Base-by-base conservation (phyloP, 2,888 invertebrate genomes). In the Ashinkailepas kermadecensis region DNA sequence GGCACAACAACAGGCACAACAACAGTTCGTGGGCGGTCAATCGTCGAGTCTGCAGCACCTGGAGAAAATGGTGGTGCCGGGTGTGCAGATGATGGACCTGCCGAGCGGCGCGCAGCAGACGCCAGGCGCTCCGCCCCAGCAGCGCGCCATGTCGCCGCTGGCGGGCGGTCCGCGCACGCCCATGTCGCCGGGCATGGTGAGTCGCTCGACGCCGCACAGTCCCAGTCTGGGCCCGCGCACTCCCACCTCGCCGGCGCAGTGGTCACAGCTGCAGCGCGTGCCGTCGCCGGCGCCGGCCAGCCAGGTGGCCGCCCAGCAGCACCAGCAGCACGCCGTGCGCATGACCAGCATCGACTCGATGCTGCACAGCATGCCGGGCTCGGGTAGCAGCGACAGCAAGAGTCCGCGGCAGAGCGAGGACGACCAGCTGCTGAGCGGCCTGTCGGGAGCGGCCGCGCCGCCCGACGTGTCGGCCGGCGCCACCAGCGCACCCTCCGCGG, bases 51-150 rank as follows among this genome's bases (percentile, higher is more conserved):
- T 88, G 81, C 87, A 87, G 83, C 88, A 88, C 84, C 85, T 96
- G 85, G 96, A 96, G 88, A 96, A 96, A 90, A 95, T 96, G 95
- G 96, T 96, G 13, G 93, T 95, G 90, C 96, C 96, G 25, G 89
- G 89, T 25, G 56, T 74, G 54, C 74, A 54, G 54, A 54, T 74
- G 74, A 74, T 74, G 74, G 74, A 74, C 56, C 74, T 74, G 54
- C 70, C 70, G 39, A 15, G 70, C 39, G 70, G 74, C 21, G 74
- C 15, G 18, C 74, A 23, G 54, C 56, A 18, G 54, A 21, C 74
- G 9, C 74, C 74, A 9, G 74, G 74, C 10, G 74, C 74, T 18
- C 54, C 74, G 56, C 74, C 74, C 9, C 74, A 54, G 21, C 74
- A 54, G 54, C 74, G 74, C 1, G 74, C 23, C 15, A 15, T 56